Percentiles rank a stretch among this genome's conserved stretches.
Evolutionary conservation across 2,888 invertebrate genomes (phyloP).

Genomic region (Nowickia ferox): DNA sequence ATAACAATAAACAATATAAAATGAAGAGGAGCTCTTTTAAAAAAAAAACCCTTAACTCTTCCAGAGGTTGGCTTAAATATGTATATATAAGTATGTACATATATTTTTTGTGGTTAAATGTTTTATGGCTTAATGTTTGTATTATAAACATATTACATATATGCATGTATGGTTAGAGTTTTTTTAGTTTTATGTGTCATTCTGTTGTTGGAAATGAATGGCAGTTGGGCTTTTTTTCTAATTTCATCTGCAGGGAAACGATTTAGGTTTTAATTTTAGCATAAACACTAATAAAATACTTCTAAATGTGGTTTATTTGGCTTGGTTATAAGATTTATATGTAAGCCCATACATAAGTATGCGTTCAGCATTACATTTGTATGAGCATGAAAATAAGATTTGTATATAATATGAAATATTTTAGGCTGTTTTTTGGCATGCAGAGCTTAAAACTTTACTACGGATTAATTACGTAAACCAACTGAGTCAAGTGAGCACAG

Average conservation of each 20-base stretch:
- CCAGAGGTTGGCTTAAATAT: constrained; percentile 54
- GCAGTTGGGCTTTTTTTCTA: constrained; percentile 15
- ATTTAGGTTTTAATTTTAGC: constrained; percentile 38
- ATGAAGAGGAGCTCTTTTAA: constrained; percentile 47
- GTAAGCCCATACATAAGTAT: constrained; percentile 7
- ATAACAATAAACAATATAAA: constrained; percentile 60
- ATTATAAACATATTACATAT: neutral
- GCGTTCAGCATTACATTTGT: neutral
- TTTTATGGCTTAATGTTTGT: constrained; percentile 18
- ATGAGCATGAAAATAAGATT: constrained; percentile 20
- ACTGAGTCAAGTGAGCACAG: too few species aligned
- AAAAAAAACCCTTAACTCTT: constrained; percentile 51
- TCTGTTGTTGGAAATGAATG: constrained; percentile 46
- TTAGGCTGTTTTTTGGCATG: neutral
- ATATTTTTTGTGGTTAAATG: constrained; percentile 17
- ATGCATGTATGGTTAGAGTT: constrained; percentile 4
- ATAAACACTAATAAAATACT: constrained; percentile 12
- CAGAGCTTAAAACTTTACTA: too few species aligned
- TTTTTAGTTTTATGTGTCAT: constrained; percentile 43
- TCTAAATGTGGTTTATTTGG: constrained; percentile 55
- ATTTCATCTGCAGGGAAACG: constrained; percentile 16
- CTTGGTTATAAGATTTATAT: constrained; percentile 35
- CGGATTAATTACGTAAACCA: too few species aligned
- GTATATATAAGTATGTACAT: neutral
- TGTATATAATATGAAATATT: constrained; percentile 4